Conservation (phyloP, 1,140 invertebrate genomes). For the Eurosta solidaginis region DNA sequence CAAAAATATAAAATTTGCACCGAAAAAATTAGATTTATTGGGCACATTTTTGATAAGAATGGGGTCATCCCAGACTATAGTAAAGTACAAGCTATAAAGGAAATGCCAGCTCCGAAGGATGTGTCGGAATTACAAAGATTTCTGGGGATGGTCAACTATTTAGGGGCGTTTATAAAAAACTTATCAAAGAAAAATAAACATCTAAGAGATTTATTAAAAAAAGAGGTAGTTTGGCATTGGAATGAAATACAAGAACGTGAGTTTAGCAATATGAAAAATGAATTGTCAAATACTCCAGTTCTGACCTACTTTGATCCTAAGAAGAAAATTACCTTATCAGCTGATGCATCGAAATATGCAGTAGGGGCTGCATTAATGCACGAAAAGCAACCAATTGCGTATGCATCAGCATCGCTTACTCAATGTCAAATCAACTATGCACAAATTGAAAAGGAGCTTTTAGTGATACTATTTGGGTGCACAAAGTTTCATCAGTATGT, state of each 20-base stretch:
- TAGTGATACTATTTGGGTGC: too few relatives aligned
- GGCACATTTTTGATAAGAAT: too few relatives aligned
- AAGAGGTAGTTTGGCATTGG: slow-evolving; percentile 26
- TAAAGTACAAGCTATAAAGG: slow-evolving; percentile 42
- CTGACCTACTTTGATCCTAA: slow-evolving; percentile 48
- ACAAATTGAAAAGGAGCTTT: too few relatives aligned
- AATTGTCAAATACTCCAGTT: too few relatives aligned
- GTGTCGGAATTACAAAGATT: slow-evolving; percentile 44
- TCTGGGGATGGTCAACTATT: slow-evolving; percentile 45
- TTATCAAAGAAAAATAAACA: slow-evolving; percentile 40
- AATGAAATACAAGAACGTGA: background rate
- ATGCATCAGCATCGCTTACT: slow-evolving; percentile 51
- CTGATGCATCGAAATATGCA: slow-evolving; percentile 50
- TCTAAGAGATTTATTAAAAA: slow-evolving; percentile 39
- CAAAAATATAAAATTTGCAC: slow-evolving; percentile 41
- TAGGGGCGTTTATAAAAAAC: slow-evolving; percentile 38
- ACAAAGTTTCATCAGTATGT: too few relatives aligned
- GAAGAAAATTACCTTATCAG: slow-evolving; percentile 43
- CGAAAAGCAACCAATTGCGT: too few relatives aligned
- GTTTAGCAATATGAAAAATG: slow-evolving; percentile 42
- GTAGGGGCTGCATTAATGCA: too few relatives aligned
- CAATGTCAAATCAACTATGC: too few relatives aligned
- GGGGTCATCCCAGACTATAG: slow-evolving; percentile 35
- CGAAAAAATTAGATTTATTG: slow-evolving; percentile 36
- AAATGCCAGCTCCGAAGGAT: slow-evolving; percentile 42